A percentile compares a stretch with the other conserved stretches of the same genome.
Conservation (phyloP, 2,888 invertebrate species). For the Polylopha cassiicola region DNA sequence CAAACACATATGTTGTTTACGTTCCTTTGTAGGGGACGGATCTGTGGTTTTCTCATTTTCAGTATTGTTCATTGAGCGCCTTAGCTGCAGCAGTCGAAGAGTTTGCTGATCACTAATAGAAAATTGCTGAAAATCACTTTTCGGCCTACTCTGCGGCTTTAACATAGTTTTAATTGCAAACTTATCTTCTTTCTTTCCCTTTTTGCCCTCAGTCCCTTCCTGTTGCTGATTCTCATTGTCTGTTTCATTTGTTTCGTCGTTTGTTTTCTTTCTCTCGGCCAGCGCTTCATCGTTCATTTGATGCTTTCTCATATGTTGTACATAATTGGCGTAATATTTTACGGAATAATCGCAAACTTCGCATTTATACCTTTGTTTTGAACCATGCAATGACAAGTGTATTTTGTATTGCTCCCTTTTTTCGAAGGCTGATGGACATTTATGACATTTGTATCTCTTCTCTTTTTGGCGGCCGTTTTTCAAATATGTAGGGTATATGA, state of each 20-base stretch:
- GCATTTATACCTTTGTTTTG: constrained; percentile 89
- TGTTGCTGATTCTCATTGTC: constrained; percentile 40
- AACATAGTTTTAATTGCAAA: constrained; percentile 71
- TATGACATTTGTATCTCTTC: constrained; percentile 88
- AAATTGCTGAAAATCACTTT: constrained; percentile 72
- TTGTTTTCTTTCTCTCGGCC: constrained; percentile 71
- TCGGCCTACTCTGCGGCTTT: constrained; percentile 44
- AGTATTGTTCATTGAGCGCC: constrained; percentile 61
- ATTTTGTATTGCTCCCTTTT: constrained; percentile 90
- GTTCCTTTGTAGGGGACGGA: constrained; percentile 70
- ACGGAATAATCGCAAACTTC: constrained; percentile 92
- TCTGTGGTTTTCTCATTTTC: constrained; percentile 60
- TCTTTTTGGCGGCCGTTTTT: constrained; percentile 86
- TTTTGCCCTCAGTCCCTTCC: constrained; percentile 43
- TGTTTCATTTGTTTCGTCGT: constrained; percentile 39
- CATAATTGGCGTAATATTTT: constrained; percentile 89
- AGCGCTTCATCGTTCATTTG: constrained; percentile 82
- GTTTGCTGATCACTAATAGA: constrained; percentile 80
- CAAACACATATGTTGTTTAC: constrained; percentile 82
- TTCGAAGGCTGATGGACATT: constrained; percentile 92
- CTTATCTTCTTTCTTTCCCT: constrained; percentile 59
- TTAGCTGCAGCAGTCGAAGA: constrained; percentile 75
- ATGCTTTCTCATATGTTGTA: constrained; percentile 89
- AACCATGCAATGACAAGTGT: constrained; percentile 88
- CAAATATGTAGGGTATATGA: constrained; percentile 84